Evolutionary conservation across 1,140 invertebrate species (phyloP), one percentile per base, ranked within the genome.

Genomic region (Drosophila virilis): DNA sequence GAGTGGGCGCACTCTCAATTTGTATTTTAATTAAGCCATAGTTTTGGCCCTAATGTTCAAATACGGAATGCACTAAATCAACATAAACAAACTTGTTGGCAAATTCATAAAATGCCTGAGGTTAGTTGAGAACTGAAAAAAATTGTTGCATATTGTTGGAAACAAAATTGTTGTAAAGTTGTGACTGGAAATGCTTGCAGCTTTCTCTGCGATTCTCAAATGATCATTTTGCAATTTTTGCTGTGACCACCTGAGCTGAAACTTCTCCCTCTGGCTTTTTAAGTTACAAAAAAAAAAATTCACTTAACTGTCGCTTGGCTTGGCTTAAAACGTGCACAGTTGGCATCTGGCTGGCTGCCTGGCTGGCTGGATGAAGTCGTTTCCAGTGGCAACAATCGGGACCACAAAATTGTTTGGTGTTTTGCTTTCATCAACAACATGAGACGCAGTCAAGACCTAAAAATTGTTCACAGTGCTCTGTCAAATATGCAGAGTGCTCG

Each of bases 401-500:
- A 61, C 43, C 42, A 48, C 42, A 61, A 48, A 50, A 48, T 61
- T 61, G 59, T 38, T 61, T 48, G 22, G 59, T 33, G 43, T 37
- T 48, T 17, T 46, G 43, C 45, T 46, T 35, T 46, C 42, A 59
- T 59, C 57, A 46, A 17, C 12, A 13, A 45, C 40, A 58, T 42
- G 40, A 58, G 55, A 58, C 22, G 55, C 42, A 59, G 43, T 13
- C 51, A 15, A 35, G 57, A 45, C n/a, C 42, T 59, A 43, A 59
- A 59, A 59, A 59, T 46, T 57, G 40, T 13, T 32, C 38, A 35
- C 38, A 42, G 38, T 64, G 52, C 43, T 9, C 67, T 51, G 78
- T 72, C 83, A 86, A 85, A 88, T 85, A 79, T 86, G 79, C 75
- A 88, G 83, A 88, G 79, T 82, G 60, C 55, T 79, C 73, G 81